Evolutionary conservation across 2,888 invertebrate genomes (phyloP).

Genomic region (Arge pagana): DNA sequence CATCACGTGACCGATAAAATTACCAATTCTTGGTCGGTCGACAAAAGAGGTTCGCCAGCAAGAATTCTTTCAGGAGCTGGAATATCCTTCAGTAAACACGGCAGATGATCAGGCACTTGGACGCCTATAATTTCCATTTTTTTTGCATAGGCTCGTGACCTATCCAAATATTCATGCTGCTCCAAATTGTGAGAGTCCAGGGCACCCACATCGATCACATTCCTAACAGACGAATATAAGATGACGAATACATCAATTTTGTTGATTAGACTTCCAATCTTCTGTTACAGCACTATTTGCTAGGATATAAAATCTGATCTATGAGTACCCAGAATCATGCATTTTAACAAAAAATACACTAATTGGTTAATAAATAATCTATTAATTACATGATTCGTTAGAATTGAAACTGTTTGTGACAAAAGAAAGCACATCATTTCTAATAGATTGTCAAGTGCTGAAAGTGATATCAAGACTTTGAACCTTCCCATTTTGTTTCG

Average conservation of each 20-base stretch:
- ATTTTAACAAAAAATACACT: too few species aligned
- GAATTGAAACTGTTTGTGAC: too few species aligned
- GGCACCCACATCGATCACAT: slow-evolving; percentile 93
- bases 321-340: too few species aligned
- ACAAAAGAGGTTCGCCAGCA: slow-evolving; percentile 65
- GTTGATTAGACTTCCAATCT: too few species aligned
- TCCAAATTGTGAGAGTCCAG: slow-evolving; percentile 87
- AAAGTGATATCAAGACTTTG: too few species aligned
- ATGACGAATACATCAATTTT: background rate
- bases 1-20: slow-evolving; percentile 36
- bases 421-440: too few species aligned
- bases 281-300: too few species aligned
- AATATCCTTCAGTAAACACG: slow-evolving; percentile 71
- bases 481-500: too few species aligned
- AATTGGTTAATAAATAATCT: too few species aligned
- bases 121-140: slow-evolving; percentile 56
- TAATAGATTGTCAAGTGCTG: too few species aligned
- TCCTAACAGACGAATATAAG: slow-evolving; percentile 62
- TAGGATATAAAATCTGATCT: too few species aligned
- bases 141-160: slow-evolving; percentile 52
- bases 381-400: too few species aligned
- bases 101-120: slow-evolving; percentile 56
- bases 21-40: slow-evolving; percentile 74
- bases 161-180: slow-evolving; percentile 84
- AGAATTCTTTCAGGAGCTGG: slow-evolving; percentile 75